Percentiles rank a stretch among this genome's conserved stretches.
Conservation (phyloP, 1,140 invertebrate genomes). For the Heliconius eleuchia region DNA sequence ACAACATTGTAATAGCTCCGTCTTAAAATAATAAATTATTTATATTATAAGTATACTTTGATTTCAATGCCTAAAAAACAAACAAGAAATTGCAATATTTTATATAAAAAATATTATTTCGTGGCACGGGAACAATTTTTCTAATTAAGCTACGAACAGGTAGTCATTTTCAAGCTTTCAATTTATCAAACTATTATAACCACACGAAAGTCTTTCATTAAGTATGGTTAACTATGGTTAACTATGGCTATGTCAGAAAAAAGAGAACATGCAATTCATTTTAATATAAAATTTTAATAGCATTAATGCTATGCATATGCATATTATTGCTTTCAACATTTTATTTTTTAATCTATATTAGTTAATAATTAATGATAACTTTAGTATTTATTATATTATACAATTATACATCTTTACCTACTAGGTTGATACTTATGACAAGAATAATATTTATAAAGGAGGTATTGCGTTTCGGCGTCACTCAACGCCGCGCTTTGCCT, state of each 20-base stretch:
- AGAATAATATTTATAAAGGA: too few species aligned
- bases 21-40: background rate
- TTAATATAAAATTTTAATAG: background rate
- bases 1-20: background rate
- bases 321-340: too few species aligned
- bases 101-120: slow-evolving; percentile 3
- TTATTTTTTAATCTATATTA: too few species aligned
- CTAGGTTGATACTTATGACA: too few species aligned
- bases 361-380: too few species aligned
- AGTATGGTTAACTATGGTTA: background rate
- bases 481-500: too few species aligned
- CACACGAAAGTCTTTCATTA: slow-evolving; percentile 3
- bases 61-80: background rate
- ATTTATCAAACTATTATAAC: slow-evolving; percentile 13
- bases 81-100: background rate
- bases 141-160: background rate
- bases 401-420: too few species aligned
- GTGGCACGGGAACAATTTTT: background rate
- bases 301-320: background rate
- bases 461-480: too few species aligned
- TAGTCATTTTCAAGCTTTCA: slow-evolving; percentile 6
- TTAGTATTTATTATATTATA: too few species aligned
- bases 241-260: background rate
- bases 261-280: slow-evolving; percentile 5
- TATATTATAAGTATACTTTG: background rate